Evolutionary conservation across 1,140 invertebrate genomes (phyloP), one percentile per base, ranked within the genome.

Genomic region (Leptoteleia sp.): DNA sequence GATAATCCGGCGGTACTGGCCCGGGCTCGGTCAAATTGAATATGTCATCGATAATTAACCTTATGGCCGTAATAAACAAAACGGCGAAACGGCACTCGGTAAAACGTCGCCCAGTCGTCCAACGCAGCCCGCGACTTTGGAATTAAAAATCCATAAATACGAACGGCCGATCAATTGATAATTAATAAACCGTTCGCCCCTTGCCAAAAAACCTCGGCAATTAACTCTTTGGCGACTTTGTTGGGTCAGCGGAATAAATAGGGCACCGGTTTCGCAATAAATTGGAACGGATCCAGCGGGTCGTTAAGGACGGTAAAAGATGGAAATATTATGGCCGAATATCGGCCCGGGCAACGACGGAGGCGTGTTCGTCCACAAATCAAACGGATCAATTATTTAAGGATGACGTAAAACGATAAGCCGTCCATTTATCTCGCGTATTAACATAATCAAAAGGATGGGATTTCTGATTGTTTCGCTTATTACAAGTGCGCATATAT

Each of bases 351-450:
- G 47, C 64, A 52, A 42, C 55, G 50, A 13, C 55, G 54, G 57
- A 59, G 79, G 64, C 81, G 81, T 80, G 77, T 68, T 62, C 73
- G 48, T 57, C 65, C 57, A 82, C 81, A 83, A 83, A 83, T 83
- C 82, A 83, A 70, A 55, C 61, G 61, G 67, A 55, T 78, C 76
- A 72, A 72, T 78, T 78, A 72, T 77, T 77, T 77, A 59, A 77
- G 59, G 67, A 65, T 77, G 59, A 77, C 42, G 75, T 71, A 77
- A 77, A 77, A n/a, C 59, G 65, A 77, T 77, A 61, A 71, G 65
- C 48, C 43, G 17, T 55, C 62, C 48, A 70, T 76, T 57, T 65
- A 42, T 62, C 65, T 33, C 25, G 12, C 5, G 13, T 5, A 70
- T 76, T 70, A 76, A 57, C 64, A 70, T 70, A 64, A 76, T 76